phyloP scores from a whole-genome alignment of 2,113 vertebrate genomes.

The Gallinago undulata region DNA sequence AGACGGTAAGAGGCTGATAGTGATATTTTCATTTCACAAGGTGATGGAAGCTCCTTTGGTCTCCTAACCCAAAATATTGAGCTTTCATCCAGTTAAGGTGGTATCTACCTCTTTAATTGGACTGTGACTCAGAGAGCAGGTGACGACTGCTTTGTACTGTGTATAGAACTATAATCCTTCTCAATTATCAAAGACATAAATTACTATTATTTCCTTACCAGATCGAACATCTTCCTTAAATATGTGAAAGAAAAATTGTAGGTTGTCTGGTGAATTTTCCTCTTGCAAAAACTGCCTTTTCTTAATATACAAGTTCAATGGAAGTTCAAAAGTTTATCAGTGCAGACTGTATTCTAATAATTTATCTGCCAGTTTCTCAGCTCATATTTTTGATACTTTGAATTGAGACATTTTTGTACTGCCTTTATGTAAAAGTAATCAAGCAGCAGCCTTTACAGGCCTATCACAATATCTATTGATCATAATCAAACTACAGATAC shows the following conservation, averaged over 20 bases:
- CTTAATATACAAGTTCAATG: constrained; percentile 76
- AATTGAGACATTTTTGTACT: constrained; percentile 48
- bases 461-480: constrained; percentile 63
- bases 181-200: constrained; percentile 80
- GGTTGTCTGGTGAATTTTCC: constrained; percentile 77
- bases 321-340: constrained; percentile 79
- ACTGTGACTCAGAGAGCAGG: constrained; percentile 65
- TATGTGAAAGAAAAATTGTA: constrained; percentile 79
- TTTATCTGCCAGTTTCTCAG: constrained; percentile 53
- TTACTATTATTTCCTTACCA: constrained; percentile 80
- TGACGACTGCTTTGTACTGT: constrained; percentile 68
- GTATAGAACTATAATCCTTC: constrained; percentile 74
- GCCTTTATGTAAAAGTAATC: constrained; percentile 59
- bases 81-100: constrained; percentile 56
- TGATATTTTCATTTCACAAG: constrained; percentile 29
- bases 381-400: constrained; percentile 53
- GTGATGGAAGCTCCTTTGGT: constrained; percentile 25
- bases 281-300: constrained; percentile 74
- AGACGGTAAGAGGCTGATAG: not conserved
- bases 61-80: constrained; percentile 17
- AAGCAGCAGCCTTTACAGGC: constrained; percentile 58
- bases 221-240: constrained; percentile 73
- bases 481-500: constrained; percentile 53
- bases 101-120: constrained; percentile 64
- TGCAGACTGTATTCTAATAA: constrained; percentile 66